Conservation (phyloP, 2,113 vertebrate species). For the Syngnathus typhle region DNA sequence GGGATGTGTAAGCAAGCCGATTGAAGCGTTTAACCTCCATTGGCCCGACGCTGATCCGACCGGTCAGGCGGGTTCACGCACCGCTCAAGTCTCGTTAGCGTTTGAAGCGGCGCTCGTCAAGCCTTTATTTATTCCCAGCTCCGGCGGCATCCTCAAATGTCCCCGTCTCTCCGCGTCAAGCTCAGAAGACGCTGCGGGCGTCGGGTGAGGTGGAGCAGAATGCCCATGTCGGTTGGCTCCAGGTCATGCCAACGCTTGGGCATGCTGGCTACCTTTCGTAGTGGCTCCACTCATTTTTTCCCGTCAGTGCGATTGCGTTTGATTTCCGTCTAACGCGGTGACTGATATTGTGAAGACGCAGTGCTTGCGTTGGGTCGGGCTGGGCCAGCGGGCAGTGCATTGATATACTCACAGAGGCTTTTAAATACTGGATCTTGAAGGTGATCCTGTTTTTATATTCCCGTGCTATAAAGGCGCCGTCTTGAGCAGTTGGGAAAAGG, state of each 20-base stretch:
- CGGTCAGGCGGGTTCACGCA: not conserved
- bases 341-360: not conserved
- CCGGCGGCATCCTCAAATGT: constrained; percentile 49
- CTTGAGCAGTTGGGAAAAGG: constrained; percentile 52
- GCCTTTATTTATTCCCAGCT: constrained; percentile 44
- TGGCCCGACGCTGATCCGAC: not conserved
- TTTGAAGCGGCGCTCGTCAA: constrained; percentile 24
- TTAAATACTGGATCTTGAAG: constrained; percentile 8
- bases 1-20: not conserved
- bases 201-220: constrained; percentile 47
- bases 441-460: constrained; percentile 31
- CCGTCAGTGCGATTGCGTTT: not conserved
- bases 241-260: constrained; percentile 45
- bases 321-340: not conserved
- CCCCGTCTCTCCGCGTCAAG: constrained; percentile 52
- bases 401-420: not conserved
- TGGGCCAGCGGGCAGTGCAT: not conserved
- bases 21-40: not conserved
- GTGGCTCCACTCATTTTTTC: not conserved
- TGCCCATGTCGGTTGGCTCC: constrained; percentile 50
- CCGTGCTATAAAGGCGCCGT: constrained; percentile 27
- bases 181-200: constrained; percentile 44
- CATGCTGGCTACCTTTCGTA: constrained; percentile 14
- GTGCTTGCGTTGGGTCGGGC: no score
- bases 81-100: constrained; percentile 5